Conservation (phyloP, 1,140 invertebrate species). For the Panagrolaimus sp. region DNA sequence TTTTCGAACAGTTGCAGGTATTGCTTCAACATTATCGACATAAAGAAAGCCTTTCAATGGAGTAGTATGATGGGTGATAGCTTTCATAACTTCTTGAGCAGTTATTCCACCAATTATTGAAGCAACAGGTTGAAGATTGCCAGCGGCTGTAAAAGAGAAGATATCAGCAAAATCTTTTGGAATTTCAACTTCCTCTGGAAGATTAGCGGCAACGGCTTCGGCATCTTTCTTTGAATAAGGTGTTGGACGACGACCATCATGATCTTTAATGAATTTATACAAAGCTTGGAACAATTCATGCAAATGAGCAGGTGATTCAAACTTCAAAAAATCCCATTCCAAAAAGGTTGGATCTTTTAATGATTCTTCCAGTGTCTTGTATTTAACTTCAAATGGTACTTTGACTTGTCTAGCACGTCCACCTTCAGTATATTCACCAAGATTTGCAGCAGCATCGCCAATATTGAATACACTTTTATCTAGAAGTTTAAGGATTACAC, state of each 20-base stretch:
- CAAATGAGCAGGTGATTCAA: constrained; percentile 79
- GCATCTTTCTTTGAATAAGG: background rate
- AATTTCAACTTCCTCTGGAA: constrained; percentile 1
- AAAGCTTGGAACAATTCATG: constrained; percentile 81
- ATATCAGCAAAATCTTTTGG: background rate
- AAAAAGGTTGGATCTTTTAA: constrained; percentile 76
- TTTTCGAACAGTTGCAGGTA: constrained; percentile 67
- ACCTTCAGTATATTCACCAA: constrained; percentile 66
- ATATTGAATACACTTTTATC: constrained; percentile 89
- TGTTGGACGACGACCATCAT: background rate
- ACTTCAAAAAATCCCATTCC: constrained; percentile 87
- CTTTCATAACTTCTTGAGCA: constrained; percentile 77
- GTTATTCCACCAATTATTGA: constrained; percentile 88
- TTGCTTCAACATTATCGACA: constrained; percentile 88
- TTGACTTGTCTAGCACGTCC: constrained; percentile 93
- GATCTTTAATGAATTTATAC: constrained; percentile 67
- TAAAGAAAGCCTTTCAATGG: constrained; percentile 93
- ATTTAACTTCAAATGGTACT: constrained; percentile 78
- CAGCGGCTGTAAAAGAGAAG: constrained; percentile 58
- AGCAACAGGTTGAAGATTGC: constrained; percentile 84
- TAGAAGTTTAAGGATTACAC: constrained; percentile 26
- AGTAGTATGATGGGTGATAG: constrained; percentile 91
- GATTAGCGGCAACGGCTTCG: background rate
- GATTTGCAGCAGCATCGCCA: constrained; percentile 72
- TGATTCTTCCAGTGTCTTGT: constrained; percentile 66